Evolutionary conservation across 2,888 invertebrate species (phyloP), one percentile per base, ranked within the genome.

Genomic region (Tetanocera ferruginea): DNA sequence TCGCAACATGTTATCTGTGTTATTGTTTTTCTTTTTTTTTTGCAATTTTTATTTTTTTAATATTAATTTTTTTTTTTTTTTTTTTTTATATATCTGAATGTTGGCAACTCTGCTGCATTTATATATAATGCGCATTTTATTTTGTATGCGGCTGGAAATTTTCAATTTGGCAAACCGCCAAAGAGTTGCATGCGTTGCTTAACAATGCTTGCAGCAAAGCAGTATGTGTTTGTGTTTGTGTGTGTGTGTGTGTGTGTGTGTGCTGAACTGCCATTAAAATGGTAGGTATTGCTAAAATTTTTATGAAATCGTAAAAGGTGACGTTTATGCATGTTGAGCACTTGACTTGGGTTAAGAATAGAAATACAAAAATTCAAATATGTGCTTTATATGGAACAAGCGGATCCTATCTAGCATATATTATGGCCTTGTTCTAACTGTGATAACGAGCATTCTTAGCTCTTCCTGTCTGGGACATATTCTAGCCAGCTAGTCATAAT

Each of bases 91-190:
- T 17, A 23, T 62, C 11, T 31, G 28, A 31, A 25, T 62, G 25
- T 62, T 25, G 19, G 28, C 34, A 34, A 34, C 19, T 66, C 34
- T 17, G 25, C 70, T 49, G 52, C 70, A 70, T n/a, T 37, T 8
- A 25, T 66, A n/a, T 34, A n/a, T 66, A 66, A 31, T 66, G 66
- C 37, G 34, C 66, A 34, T 66, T 11, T 66, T 66, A 66, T 66
- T 31, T 66, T 14, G 66, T 70, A 28, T 52, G 51, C 28, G 51
- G n/a, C 69, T 52, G 70, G 28, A 52, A 49, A 70, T 31, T 51
- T 52, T 52, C 70, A 70, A 52, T 70, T 70, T 70, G 70, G 70
- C 70, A 17, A 51, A 52, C 28, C 17, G 70, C 70, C 70, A 70
- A 70, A 70, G 28, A 70, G 52, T 51, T 23, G 17, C 52, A 52